Evolutionary conservation across 2,113 vertebrate genomes (phyloP).

Genomic region (Thinocorus orbignyianus): DNA sequence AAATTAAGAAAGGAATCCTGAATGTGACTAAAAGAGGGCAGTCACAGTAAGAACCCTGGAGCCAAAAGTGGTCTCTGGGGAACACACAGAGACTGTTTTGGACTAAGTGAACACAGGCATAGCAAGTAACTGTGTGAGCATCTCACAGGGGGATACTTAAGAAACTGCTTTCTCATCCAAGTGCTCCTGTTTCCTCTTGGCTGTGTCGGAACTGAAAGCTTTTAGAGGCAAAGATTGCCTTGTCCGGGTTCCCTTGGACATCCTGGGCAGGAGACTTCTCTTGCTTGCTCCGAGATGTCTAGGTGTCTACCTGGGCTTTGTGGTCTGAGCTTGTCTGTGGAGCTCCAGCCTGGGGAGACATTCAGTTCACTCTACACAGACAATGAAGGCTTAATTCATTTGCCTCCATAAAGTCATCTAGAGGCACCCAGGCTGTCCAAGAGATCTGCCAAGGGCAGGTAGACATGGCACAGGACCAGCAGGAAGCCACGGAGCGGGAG

Average conservation of each 20-base stretch:
- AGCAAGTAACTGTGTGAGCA: neutral
- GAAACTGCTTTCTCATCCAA: neutral
- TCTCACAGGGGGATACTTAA: neutral
- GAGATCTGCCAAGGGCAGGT: neutral
- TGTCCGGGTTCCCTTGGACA: neutral
- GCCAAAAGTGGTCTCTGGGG: neutral
- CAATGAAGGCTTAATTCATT: neutral
- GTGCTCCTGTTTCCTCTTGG: neutral
- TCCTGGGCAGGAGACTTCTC: neutral
- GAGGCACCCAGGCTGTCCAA: neutral
- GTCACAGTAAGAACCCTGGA: neutral
- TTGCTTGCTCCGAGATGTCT: neutral
- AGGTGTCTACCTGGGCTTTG: neutral
- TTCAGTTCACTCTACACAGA: neutral
- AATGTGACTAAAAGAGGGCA: neutral
- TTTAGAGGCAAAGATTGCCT: neutral
- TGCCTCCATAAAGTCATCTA: neutral
- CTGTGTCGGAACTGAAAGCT: neutral
- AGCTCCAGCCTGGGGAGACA: neutral
- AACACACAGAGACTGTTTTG: neutral
- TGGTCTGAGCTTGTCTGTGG: fast-evolving
- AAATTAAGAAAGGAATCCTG: neutral
- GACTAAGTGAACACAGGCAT: neutral
- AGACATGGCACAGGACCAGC: neutral
- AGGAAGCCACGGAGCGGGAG: neutral